Percentiles rank a stretch among this genome's conserved stretches.
Evolutionary conservation across 1,140 invertebrate genomes (phyloP).

Genomic region (Orius laevigatus): DNA sequence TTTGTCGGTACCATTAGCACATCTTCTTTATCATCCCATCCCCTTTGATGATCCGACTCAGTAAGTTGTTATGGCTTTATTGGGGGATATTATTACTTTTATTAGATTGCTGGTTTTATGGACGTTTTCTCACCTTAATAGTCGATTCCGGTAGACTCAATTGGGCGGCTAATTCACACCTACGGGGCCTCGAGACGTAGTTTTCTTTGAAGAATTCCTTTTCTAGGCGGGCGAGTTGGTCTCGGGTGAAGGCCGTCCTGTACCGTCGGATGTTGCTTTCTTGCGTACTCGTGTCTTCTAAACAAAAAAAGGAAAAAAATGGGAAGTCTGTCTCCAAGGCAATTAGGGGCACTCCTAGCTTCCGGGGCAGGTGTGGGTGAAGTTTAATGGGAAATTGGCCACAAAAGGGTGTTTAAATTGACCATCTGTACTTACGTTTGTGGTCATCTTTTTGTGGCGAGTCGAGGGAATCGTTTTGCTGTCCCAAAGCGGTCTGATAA

Average conservation of each 20-base stretch:
- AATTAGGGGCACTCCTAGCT: too few species aligned
- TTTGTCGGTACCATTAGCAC: neutral
- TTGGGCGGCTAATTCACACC: constrained; percentile 89
- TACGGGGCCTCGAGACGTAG: constrained; percentile 85
- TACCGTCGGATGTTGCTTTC: constrained; percentile 72
- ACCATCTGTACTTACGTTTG: constrained; percentile 10
- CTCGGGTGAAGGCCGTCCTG: constrained; percentile 91
- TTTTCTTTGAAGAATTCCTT: constrained; percentile 96
- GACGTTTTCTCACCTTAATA: constrained; percentile 68
- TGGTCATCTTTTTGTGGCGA: constrained; percentile 11
- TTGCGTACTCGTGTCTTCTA: constrained; percentile 4
- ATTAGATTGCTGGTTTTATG: neutral
- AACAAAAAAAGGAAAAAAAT: constrained; percentile 4
- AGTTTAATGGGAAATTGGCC: neutral
- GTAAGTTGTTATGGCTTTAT: neutral
- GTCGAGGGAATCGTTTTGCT: neutral
- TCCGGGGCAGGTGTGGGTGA: neutral
- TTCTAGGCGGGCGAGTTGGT: constrained; percentile 86
- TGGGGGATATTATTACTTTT: neutral
- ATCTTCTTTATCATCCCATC: neutral
- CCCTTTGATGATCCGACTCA: neutral
- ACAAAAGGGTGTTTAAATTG: neutral
- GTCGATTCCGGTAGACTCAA: constrained; percentile 90
- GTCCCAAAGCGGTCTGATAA: constrained; percentile 3
- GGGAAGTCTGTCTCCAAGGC: too few species aligned